Base-by-base conservation (phyloP, 2,797 vertebrate species). In the Urocyon cinereoargenteus region DNA sequence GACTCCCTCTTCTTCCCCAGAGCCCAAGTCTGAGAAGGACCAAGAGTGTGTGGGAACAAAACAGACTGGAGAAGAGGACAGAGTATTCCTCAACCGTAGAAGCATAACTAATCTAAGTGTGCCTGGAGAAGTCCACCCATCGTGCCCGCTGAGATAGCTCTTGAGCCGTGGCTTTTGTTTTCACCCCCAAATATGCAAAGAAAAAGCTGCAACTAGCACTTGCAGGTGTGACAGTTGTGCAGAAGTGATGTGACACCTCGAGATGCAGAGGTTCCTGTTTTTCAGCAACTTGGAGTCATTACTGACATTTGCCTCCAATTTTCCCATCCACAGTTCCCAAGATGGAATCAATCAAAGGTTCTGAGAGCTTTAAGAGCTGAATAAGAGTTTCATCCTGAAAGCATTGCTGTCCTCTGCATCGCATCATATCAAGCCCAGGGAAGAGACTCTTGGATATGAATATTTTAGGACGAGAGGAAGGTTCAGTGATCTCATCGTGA, bases 381-480 rank as follows among this genome's bases (percentile, higher is more conserved):
- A 12, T 5, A 34, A 24, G 21, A 57, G 34, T 4, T 61, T 28
- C 10, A 0, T 68, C 85, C 78, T 40, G 21, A 81, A 62, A 94
- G 59, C 34, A 34, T 26, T 21, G 22, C 51, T 83, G 78, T 89
- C 57, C 34, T 75, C 21, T 0, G 66, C 70, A 75, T 59, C 28
- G 22, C 5, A 2, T 75, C 87, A 28, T 6, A 66, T 66, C 45
- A 70, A 68, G 36, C 64, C 51, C 28, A 14, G 36, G 62, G 16
- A 85, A 82, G 78, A 15, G 34, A 34, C 10, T 64, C 57, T 82
- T 79, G 5, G 40, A 45, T 75, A 75, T 36, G 28, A 75, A 51
- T 59, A 31, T 93, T 95, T 91, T 36, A 81, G 83, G 49, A 78
- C 49, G 78, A 95, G 68, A 49, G 36, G 51, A 85, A 94, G 55